Evolutionary conservation across 1,140 invertebrate species (phyloP), one percentile per base, ranked within the genome.

Genomic region (Calliopsis andreniformis): DNA sequence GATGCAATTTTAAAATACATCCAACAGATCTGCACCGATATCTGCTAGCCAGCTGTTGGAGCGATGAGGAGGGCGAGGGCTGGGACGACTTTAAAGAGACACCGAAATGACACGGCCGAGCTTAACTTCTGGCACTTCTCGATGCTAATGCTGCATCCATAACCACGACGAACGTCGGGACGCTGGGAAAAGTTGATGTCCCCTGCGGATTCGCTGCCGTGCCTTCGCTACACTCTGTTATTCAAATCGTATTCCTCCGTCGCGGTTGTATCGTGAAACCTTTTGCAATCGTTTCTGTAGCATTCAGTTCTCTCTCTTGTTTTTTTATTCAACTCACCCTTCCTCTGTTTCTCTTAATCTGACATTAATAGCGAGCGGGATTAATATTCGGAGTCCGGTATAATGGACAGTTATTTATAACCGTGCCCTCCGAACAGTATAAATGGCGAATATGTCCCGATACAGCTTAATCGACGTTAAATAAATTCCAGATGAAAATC

Each of bases 41-140:
- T 39, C 43, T 4, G 10, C n/a, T n/a, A n/a, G n/a, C n/a, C n/a
- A n/a, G n/a, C n/a, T n/a, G n/a, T n/a, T n/a, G n/a, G n/a, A n/a
- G n/a, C n/a, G n/a, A n/a, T n/a, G n/a, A n/a, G n/a, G n/a, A n/a
- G n/a, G n/a, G n/a, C n/a, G n/a, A n/a, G n/a, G n/a, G n/a, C n/a
- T 49, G 58, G 59, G 47, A 16, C 64, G 20, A 56, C 73, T 81
- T 86, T 90, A 89, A 89, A 88, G 86, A 89, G 88, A 90, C 88
- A 86, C 87, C 83, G 85, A 89, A 89, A 87, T 91, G 89, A 89
- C 89, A 87, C 85, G 87, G 77, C n/a, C 67, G 85, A 87, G 84
- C 78, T 89, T 88, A 89, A 89, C 87, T 91, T 86, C 67, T 87
- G 88, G 75, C 87, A 86, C 86, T 89, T 91, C 85, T 84, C 86